Evolutionary conservation across 1,140 invertebrate species (phyloP).

Genomic region (Sarcophaga bullata): DNA sequence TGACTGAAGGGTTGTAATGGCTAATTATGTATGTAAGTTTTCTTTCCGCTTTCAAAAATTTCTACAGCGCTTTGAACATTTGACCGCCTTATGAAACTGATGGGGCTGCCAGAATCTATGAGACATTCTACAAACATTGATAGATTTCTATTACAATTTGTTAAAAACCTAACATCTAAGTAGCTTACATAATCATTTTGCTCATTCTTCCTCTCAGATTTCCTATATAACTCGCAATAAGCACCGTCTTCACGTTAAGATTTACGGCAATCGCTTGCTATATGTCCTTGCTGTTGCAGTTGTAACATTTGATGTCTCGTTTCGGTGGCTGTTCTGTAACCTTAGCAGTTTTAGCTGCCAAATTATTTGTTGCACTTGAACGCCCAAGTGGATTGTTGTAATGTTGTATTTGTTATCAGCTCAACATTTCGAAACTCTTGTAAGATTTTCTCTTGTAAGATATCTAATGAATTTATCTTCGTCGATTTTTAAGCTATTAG

Average conservation of each 20-base stretch:
- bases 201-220: not conserved
- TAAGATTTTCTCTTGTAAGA: not conserved
- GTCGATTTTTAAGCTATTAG: constrained; percentile 45
- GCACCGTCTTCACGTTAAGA: not conserved
- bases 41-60: not conserved
- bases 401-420: not conserved
- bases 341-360: too few relatives aligned
- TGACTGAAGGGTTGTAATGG: too few relatives aligned
- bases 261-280: constrained; percentile 22
- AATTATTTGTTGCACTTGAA: not conserved
- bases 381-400: not conserved
- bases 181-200: constrained; percentile 34
- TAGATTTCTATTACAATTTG: not conserved
- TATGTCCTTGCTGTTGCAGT: constrained; percentile 22
- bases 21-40: too few relatives aligned
- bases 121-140: constrained; percentile 40
- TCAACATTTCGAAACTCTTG: constrained; percentile 22
- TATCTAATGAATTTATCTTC: constrained; percentile 47
- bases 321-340: not conserved
- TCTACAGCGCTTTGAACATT: not conserved
- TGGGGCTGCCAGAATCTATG: constrained; percentile 39
- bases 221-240: not conserved
- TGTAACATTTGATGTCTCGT: constrained; percentile 23
- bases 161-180: not conserved
- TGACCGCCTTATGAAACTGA: constrained; percentile 29